Base-by-base conservation (phyloP, 2,797 vertebrate genomes). In the Alcedo quadribrachys region DNA sequence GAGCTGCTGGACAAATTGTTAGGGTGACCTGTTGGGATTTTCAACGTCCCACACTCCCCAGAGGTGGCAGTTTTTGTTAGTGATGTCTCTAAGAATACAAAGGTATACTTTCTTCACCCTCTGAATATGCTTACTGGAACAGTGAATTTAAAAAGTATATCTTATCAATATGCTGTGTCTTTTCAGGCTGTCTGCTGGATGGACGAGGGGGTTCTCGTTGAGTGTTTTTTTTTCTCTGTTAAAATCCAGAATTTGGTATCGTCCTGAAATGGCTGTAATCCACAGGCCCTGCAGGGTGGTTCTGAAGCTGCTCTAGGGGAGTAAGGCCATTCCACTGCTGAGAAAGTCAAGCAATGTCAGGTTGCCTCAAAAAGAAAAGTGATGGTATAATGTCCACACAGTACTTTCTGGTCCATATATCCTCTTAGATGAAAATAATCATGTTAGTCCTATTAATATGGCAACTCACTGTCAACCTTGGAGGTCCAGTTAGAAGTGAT, bases 1-100 rank as follows among this genome's bases (percentile, higher is more conserved):
- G 40, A 81, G 12, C 32, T 75, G 30, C 17, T 42, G 74, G 58
- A 43, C 11, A 63, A 50, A 42, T 79, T 28, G 48, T 25, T 66
- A 79, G 13, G 8, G 46, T 84, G 42, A 78, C 32, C 6, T 37
- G 4, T 84, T 33, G 57, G 30, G 46, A 18, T 30, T 58, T 4
- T 83, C 53, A 22, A 18, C 14, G 6, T 35, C 8, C 12, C n/a
- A 8, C 27, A 46, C 9, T 5, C 12, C 4, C 8, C 0, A 0
- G n/a, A 57, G 11, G 6, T 58, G 53, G 73, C 20, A 2, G 17
- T 73, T 77, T 74, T 83, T 74, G 43, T 81, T 81, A 8, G 13
- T 74, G 17, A 17, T 61, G 9, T 60, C 24, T 75, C n/a, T 61
- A 53, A 75, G 45, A 67, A 53, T 32, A 65, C 28, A 48, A 30